A percentile compares a stretch with the other conserved stretches of the same genome.
Conservation (phyloP, 2,113 vertebrate genomes). For the Bostrychus sinensis region DNA sequence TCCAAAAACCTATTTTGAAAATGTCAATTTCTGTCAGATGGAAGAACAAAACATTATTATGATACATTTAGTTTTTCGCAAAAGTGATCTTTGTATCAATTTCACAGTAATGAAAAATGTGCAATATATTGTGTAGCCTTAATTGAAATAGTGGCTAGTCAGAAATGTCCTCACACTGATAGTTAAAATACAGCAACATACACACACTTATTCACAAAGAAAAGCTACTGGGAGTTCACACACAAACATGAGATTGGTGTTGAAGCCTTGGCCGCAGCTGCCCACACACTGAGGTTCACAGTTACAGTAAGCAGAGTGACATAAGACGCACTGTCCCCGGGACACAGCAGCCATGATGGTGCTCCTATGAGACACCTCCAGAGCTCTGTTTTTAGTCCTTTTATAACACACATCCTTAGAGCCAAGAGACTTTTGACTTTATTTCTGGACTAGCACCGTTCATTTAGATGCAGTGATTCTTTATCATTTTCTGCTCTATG, state of each 20-base stretch:
- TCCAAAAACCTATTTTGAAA: no score
- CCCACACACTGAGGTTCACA: slow-evolving; percentile 38
- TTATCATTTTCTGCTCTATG: slow-evolving; percentile 27
- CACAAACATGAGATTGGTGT: slow-evolving; percentile 45
- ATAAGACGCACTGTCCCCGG: slow-evolving; percentile 51
- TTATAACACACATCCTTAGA: slow-evolving; percentile 5
- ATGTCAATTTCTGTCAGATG: no score
- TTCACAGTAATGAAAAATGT: no score
- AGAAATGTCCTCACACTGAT: background rate
- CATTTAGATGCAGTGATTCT: slow-evolving; percentile 10
- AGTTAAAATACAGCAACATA: background rate
- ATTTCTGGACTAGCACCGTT: slow-evolving; percentile 16
- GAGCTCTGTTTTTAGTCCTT: background rate
- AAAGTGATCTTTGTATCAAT: no score
- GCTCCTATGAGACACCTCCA: slow-evolving; percentile 39
- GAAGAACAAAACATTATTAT: no score
- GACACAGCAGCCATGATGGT: slow-evolving; percentile 39
- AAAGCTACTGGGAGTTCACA: slow-evolving; percentile 12
- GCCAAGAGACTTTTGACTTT: slow-evolving; percentile 30
- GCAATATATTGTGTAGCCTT: no score
- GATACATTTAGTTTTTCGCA: no score
- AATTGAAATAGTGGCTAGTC: background rate
- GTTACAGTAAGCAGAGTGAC: slow-evolving; percentile 42
- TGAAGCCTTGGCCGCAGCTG: slow-evolving; percentile 52
- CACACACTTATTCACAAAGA: slow-evolving; percentile 3